Base-by-base conservation (phyloP, 92 coral and sea anemone species). In the Anthopleura xanthogrammica region DNA sequence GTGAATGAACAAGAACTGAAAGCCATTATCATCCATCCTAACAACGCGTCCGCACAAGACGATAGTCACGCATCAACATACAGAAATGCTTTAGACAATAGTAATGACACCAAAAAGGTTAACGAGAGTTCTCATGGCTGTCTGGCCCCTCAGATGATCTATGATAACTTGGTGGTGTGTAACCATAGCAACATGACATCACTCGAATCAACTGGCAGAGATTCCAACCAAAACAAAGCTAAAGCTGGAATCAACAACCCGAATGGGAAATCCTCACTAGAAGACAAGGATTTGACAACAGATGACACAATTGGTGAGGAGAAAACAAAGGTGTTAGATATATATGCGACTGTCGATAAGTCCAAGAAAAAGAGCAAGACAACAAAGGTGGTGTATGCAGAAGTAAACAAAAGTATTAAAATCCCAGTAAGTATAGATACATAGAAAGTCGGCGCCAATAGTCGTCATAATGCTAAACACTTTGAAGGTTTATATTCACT, bases 361-460 rank as follows among this genome's bases (percentile, higher is more conserved):
- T 29, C 36, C 36, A 7, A 23, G 36, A 68, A 68, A 10, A 24
- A 68, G 74, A 36, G 36, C 74, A 68, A 68, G 17, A 68, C 9
- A 68, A 24, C 74, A 68, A 42, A 68, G 41, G 42, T 68, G 41
- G 74, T 68, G 3, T 68, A 68, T 68, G 74, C 74, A 68, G 74
- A 68, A 24, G 74, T 68, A 16, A 24, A 68, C 17, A 24, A 0
- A 22, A 62, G 22, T 20, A 62, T 6, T n/a, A 68, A n/a, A 62
- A 62, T 17, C 12, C 4, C 13, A 68, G 74, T 68, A 68, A 68
- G 74, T 36, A 68, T 62, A 6, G 36, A 8, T 20, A 64, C 36
- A 29, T 29, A 29, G 36, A 29, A 29, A 29, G 36, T 29, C 36
- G n/a, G n/a, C n/a, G 36, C 36, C 36, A 20, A n/a, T 19, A 16